These are phyloP conservation scores for Seriola rivoliana DNA, from an alignment of 2,113 vertebrate species.

Conservation along the genomic window DNA sequence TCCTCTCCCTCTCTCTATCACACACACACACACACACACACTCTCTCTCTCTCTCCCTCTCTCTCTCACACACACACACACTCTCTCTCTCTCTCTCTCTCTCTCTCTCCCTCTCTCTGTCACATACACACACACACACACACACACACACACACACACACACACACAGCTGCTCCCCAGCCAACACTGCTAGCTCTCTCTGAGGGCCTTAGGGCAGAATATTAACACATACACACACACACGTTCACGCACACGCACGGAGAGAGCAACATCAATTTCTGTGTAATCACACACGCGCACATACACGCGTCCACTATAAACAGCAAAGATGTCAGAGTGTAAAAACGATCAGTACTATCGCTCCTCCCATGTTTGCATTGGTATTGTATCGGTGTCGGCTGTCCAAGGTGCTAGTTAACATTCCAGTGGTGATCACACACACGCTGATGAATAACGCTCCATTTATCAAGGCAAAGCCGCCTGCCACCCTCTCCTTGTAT, in stretches of 20 bases:
- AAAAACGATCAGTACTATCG: slow-evolving; percentile 34
- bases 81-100: not conserved
- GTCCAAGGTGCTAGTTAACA: slow-evolving; percentile 85
- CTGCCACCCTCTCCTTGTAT: slow-evolving; percentile 59
- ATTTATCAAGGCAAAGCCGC: slow-evolving; percentile 78
- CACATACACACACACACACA: slow-evolving; percentile 52
- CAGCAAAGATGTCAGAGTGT: slow-evolving; percentile 42
- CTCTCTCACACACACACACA: slow-evolving; percentile 2
- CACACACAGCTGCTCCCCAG: slow-evolving; percentile 73
- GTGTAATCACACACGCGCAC: slow-evolving; percentile 28
- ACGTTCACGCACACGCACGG: slow-evolving; percentile 27
- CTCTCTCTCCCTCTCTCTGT: slow-evolving; percentile 1
- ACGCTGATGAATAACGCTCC: slow-evolving; percentile 80
- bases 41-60: not conserved
- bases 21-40: slow-evolving; percentile 68
- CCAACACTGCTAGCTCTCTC: slow-evolving; percentile 54
- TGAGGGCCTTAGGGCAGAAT: slow-evolving; percentile 72
- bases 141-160: slow-evolving; percentile 65
- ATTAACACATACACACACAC: slow-evolving; percentile 65
- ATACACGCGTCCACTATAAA: not conserved
- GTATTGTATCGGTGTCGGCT: slow-evolving; percentile 60
- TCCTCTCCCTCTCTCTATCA: not conserved
- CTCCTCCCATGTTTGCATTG: slow-evolving; percentile 56
- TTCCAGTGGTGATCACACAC: slow-evolving; percentile 83
- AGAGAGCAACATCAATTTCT: slow-evolving; percentile 48